Evolutionary conservation across 2,797 vertebrate species (phyloP), one percentile per base, ranked within the genome.

Genomic region (Australoheros facetus): DNA sequence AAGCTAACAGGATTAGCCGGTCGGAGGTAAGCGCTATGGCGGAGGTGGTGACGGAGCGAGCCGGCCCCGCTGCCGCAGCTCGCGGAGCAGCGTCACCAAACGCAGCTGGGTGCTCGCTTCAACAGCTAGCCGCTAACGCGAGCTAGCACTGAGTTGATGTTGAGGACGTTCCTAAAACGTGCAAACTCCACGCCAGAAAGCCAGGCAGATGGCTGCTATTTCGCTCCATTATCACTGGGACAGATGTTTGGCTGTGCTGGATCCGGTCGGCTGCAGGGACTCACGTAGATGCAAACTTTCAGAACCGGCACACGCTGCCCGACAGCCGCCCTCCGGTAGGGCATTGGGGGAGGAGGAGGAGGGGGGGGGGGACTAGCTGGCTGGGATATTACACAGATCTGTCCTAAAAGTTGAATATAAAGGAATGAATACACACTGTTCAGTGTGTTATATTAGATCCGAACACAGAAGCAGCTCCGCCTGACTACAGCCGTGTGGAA

Each of bases 1-100:
- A 78, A 69, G 87, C 87, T 91, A 91, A 56, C 80, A 37, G 57
- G 87, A 79, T 83, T 75, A 84, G 73, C 86, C 23, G 28, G 26
- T 75, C 71, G 77, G 81, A 55, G n/a, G 53, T 37, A 78, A 78
- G 58, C 30, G 84, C 75, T 84, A 85, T 85, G 87, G 88, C 81
- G 89, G 81, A 83, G 75, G 66, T 19, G 81, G 75, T 86, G 85
- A 83, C 76, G 77, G 78, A 73, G 85, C 83, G 55, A 85, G 82
- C 71, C 83, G 75, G 51, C 51, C 75, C 45, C 60, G 2, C 17
- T 19, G 62, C 84, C 55, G 54, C 48, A 79, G 84, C 85, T 74
- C 83, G 72, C 69, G 53, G 64, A 66, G 53, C 60, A 66, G 51
- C 78, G 77, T 66, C 64, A 73, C 60, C 64, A 32, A 2, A 72